Percentiles rank a stretch among this genome's conserved stretches.
Evolutionary conservation across 1,140 invertebrate species (phyloP).

Genomic region (Ericerus pela): DNA sequence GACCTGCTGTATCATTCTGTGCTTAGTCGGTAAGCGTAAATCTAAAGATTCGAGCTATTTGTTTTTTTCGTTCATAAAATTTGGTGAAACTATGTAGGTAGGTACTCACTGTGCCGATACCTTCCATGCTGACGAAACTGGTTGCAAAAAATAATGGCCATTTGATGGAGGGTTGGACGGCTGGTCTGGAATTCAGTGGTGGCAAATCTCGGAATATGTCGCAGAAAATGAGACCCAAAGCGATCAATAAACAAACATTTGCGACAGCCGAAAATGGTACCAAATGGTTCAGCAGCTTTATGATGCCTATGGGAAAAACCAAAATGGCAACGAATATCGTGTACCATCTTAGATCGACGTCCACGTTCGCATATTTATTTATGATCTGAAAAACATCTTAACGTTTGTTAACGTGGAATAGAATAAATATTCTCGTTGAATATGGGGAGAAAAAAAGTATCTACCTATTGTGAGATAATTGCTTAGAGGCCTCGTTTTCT

Average conservation of each 20-base stretch:
- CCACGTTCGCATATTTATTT: background rate
- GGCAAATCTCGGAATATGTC: slow-evolving; percentile 40
- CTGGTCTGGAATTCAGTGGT: background rate
- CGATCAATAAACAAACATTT: slow-evolving; percentile 46
- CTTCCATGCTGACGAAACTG: slow-evolving; percentile 62
- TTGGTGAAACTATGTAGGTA: background rate
- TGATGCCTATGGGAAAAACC: slow-evolving; percentile 43
- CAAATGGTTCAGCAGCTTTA: slow-evolving; percentile 52
- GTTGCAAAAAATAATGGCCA: slow-evolving; percentile 34
- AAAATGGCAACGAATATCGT: slow-evolving; percentile 33
- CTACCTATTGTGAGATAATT: no score
- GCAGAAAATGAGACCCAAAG: slow-evolving; percentile 50
- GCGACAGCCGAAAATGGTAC: slow-evolving; percentile 58
- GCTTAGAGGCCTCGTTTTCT: no score
- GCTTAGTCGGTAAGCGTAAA: no score
- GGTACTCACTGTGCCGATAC: slow-evolving; percentile 47
- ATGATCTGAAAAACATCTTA: background rate
- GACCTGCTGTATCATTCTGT: no score
- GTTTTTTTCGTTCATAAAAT: background rate
- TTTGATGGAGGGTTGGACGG: background rate
- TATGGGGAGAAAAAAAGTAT: no score
- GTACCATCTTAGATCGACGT: slow-evolving; percentile 6
- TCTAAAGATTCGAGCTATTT: no score
- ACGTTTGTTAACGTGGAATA: no score
- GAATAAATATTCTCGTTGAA: no score